Conservation (phyloP, 2,113 vertebrate species). For the Austrofundulus limnaeus region DNA sequence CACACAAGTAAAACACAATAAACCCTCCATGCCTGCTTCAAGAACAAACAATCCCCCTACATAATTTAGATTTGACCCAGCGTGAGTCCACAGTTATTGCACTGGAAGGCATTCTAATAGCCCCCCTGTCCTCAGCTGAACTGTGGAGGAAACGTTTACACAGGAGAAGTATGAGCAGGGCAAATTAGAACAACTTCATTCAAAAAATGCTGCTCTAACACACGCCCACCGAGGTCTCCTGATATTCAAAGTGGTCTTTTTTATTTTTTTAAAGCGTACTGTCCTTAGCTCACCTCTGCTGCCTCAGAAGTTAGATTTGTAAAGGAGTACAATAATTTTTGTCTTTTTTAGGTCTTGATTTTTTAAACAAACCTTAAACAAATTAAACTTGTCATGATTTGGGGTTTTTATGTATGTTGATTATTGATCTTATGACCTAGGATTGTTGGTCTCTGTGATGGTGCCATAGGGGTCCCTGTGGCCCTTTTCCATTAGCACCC, state of each 20-base stretch:
- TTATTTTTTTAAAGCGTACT: constrained; percentile 25
- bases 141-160: constrained; percentile 49
- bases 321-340: constrained; percentile 14
- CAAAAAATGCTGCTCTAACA: constrained; percentile 46
- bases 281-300: constrained; percentile 71
- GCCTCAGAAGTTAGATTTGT: constrained; percentile 14
- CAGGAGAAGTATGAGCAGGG: constrained; percentile 23
- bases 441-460: too few relatives aligned
- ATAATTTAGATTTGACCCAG: constrained; percentile 39
- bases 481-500: too few relatives aligned
- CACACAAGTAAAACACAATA: constrained; percentile 9
- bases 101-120: constrained; percentile 45
- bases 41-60: constrained; percentile 45
- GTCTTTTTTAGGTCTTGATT: constrained; percentile 31
- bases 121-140: constrained; percentile 68
- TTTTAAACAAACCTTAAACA: background rate
- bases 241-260: constrained; percentile 10
- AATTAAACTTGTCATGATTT: background rate
- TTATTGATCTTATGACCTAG: too few relatives aligned
- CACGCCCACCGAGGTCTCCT: constrained; percentile 39
- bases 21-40: constrained; percentile 36
- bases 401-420: background rate
- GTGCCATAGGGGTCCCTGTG: too few relatives aligned
- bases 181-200: constrained; percentile 52
- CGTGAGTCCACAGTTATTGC: constrained; percentile 48